These are phyloP conservation scores for Caenorhabditis macrosperma DNA, from an alignment of 2,888 invertebrate genomes.

Conservation along the genomic window DNA sequence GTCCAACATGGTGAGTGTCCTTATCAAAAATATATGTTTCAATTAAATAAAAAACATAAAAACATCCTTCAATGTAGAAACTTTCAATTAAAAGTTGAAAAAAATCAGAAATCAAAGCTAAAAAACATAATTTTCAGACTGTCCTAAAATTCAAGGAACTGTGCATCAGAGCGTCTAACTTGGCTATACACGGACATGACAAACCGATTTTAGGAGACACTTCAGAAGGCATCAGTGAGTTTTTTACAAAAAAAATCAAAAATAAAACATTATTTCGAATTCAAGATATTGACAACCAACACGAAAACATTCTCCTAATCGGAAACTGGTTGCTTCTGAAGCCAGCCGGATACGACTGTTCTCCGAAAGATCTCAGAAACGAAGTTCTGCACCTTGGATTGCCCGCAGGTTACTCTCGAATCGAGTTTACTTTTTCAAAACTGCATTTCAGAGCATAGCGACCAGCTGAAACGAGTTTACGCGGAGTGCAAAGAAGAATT, in stretches of 20 bases:
- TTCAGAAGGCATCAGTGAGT: constrained; percentile 20
- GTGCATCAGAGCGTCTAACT: constrained; percentile 14
- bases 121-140: constrained; percentile 21
- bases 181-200: constrained; percentile 31
- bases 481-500: constrained; percentile 12
- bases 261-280: neutral
- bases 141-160: constrained; percentile 29
- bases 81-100: too few relatives aligned
- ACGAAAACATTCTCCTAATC: constrained; percentile 20
- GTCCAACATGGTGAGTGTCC: constrained; percentile 12
- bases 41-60: too few relatives aligned
- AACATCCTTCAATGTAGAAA: too few relatives aligned
- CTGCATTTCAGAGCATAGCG: constrained; percentile 18
- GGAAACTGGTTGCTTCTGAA: constrained; percentile 42
- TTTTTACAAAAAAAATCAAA: neutral
- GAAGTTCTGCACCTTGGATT: constrained; percentile 48
- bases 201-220: constrained; percentile 13
- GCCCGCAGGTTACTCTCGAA: constrained; percentile 1
- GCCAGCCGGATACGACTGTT: constrained; percentile 47
- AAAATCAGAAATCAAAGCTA: too few relatives aligned
- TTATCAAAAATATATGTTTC: too few relatives aligned
- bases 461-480: constrained; percentile 25
- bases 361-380: constrained; percentile 43
- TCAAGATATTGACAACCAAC: constrained; percentile 10
- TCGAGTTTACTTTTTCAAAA: neutral